These are phyloP conservation scores for Hyles lineata DNA, from an alignment of 2,888 invertebrate species.

Conservation along the genomic window DNA sequence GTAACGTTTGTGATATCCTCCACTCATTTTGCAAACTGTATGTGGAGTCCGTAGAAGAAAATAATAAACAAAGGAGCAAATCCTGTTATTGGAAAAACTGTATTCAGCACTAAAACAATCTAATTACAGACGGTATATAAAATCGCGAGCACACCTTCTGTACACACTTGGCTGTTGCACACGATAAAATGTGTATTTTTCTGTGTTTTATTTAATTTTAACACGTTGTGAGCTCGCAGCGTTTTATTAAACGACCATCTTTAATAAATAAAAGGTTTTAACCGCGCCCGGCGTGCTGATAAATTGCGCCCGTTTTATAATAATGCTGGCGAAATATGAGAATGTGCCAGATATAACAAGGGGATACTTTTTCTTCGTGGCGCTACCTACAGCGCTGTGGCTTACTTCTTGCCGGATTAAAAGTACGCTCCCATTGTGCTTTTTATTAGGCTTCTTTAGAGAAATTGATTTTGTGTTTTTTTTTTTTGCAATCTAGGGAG, in stretches of 20 bases:
- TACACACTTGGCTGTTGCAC: conserved; percentile 5
- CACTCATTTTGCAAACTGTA: too few species aligned
- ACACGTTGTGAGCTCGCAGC: conserved; percentile 32
- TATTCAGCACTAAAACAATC: too few species aligned
- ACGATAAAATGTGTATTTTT: conserved; percentile 43
- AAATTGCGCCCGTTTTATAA: conserved; percentile 24
- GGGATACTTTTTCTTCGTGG: conserved; percentile 14
- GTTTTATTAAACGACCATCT: conserved; percentile 26
- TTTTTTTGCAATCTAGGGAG: background rate
- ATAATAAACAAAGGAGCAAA: too few species aligned
- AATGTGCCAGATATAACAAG: conserved; percentile 17
- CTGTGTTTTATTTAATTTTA: conserved; percentile 46
- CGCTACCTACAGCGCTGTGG: background rate
- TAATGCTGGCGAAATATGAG: conserved; percentile 26
- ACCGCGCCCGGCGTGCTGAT: conserved; percentile 22
- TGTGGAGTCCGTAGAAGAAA: too few species aligned
- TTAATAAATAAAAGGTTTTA: conserved; percentile 27
- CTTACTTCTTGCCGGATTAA: conserved; percentile 1
- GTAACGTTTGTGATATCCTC: too few species aligned
- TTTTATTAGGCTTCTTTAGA: background rate
- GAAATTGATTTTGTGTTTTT: background rate
- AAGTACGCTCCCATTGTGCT: background rate
- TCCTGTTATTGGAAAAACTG: too few species aligned
- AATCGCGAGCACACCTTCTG: background rate
- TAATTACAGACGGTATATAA: too few species aligned